Evolutionary conservation across 35 echinoderm and acorn worm genomes (phyloP).

Genomic region (Ptychodera flava): DNA sequence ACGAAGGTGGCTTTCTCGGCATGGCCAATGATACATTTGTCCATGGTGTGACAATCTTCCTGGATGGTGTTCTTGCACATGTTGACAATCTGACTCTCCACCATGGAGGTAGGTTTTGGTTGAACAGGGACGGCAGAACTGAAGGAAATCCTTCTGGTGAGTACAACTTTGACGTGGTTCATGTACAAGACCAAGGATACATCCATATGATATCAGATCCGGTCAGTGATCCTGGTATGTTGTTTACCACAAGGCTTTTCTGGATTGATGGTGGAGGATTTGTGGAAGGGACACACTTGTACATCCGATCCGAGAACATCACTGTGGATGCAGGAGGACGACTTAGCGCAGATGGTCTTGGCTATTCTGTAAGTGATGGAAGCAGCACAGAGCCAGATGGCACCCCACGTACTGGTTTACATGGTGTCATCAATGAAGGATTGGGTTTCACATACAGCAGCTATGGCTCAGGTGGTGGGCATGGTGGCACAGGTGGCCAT

Average conservation of each 20-base stretch:
- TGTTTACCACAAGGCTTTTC: conserved; percentile 43
- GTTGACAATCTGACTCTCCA: conserved; percentile 58
- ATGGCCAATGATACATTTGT: conserved; percentile 65
- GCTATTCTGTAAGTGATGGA: conserved; percentile 49
- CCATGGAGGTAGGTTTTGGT: conserved; percentile 71
- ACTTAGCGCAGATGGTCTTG: conserved; percentile 57
- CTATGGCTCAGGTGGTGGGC: conserved; percentile 55
- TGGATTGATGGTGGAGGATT: conserved; percentile 78
- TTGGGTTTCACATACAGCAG: conserved; percentile 31
- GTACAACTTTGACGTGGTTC: conserved; percentile 68
- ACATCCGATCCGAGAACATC: conserved; percentile 73
- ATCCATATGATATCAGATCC: conserved; percentile 82
- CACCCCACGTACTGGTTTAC: conserved; percentile 41
- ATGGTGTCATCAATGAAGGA: conserved; percentile 84
- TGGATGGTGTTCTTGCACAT: conserved; percentile 54
- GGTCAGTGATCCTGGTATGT: conserved; percentile 60
- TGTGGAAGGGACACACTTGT: conserved; percentile 73
- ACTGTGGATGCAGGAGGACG: conserved; percentile 72
- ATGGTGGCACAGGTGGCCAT: conserved; percentile 90
- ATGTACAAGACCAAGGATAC: conserved; percentile 79
- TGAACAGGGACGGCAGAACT: conserved; percentile 60
- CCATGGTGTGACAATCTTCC: conserved; percentile 68
- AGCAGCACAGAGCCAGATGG: conserved; percentile 49
- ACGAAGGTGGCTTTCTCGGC: conserved; percentile 58
- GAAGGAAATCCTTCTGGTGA: conserved; percentile 17